Evolutionary conservation across 2,113 vertebrate genomes (phyloP), one percentile per base, ranked within the genome.

Genomic region (Pogonocichla stellata): DNA sequence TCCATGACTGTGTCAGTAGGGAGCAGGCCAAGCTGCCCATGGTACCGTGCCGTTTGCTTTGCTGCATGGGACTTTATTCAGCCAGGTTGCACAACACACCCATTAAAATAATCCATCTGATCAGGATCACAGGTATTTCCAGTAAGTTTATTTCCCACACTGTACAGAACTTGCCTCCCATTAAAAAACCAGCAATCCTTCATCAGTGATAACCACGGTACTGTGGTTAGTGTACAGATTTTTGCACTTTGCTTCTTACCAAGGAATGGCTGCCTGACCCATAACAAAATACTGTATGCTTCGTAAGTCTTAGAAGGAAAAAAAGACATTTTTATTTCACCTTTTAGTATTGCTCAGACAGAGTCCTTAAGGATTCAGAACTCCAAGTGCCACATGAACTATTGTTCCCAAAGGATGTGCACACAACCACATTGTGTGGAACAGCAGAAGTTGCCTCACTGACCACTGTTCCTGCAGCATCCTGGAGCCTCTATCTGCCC

Each of bases 1-100:
- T 23, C 24, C 0, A 0, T 28, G 47, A 17, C 26, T 24, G 3
- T 64, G 65, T 20, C 73, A 51, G 73, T 0, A 69, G 36, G 14
- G 53, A 89, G 33, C 0, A 1, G 25, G 47, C 54, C 42, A 48
- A 34, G 61, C 1, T 40, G 50, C 34, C 43, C 40, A 5, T 0
- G 4, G 26, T 14, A 48, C 33, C 43, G 53, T 42, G 24, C 61
- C 16, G 4, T 28, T 86, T 50, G 26, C 24, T 80, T 86, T 60
- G n/a, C 53, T 61, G 73, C 70, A 29, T 3, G 25, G 36, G 33
- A 40, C 50, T 64, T 71, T 2, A 45, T 53, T 53, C 83, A 60
- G 70, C 19, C 69, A 58, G 31, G 57, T 22, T 91, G n/a, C 54
- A 42, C 38, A 62, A 86, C 14, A 51, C 13, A 66, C 9, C 10